Base-by-base conservation (phyloP, 2,113 vertebrate species). In the Aegypius monachus region DNA sequence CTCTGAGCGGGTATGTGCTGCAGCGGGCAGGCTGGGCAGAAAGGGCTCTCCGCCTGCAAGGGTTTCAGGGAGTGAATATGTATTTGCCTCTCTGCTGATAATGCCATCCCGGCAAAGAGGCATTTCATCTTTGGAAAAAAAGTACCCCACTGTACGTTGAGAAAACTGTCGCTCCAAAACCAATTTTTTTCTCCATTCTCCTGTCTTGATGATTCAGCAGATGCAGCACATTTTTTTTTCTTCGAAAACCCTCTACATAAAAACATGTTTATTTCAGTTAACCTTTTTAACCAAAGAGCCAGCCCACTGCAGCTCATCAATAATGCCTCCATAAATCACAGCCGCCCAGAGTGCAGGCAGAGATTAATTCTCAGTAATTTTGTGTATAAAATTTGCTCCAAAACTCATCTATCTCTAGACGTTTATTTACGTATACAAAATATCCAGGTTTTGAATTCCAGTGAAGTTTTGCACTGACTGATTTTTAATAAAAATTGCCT, bases 211-310 rank as follows among this genome's bases (percentile, higher is more conserved):
- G 80, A 96, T 48, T 91, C 36, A 73, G 86, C 80, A 90, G 56
- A 83, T 21, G 70, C 9, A 5, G 40, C 12, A 90, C 20, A 7
- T 50, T 62, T 55, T 11, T 11, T 66, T 79, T 88, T 70, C 53
- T 70, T 94, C 4, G 2, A 89, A 83, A 95, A 81, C 5, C 50
- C 56, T 50, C 81, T 85, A 79, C 77, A 62, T 70, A 79, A 81
- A 90, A 81, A 36, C 32, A 42, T 32, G 55, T 59, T 83, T 84
- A 88, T 96, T 84, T 88, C 93, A 90, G 68, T 77, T 97, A 94
- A 96, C 82, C 56, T 98, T 97, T 96, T 72, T 80, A 93, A 43
- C 77, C 72, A 55, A 94, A 91, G 43, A 92, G 72, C 88, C 56
- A 81, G 38, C 29, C 92, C 82, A 70, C 27, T 52, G 40, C 61